These are phyloP conservation scores for Pyralis farinalis DNA, from an alignment of 2,888 invertebrate genomes.

Conservation along the genomic window DNA sequence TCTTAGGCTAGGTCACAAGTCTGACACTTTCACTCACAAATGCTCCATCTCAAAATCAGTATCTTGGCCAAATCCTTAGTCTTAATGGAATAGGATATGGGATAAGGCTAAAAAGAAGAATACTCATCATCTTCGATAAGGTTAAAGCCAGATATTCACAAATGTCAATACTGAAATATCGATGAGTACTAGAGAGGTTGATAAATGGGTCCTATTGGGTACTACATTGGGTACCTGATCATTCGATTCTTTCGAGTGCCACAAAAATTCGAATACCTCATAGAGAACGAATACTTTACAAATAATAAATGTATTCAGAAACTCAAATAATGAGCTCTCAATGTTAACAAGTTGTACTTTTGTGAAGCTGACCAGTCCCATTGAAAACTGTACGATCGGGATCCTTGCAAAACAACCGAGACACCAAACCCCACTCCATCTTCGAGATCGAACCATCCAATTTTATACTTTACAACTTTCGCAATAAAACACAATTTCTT, in stretches of 20 bases:
- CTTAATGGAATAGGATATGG: too few relatives aligned
- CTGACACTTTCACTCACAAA: too few relatives aligned
- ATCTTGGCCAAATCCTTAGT: too few relatives aligned
- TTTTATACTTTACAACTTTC: constrained; percentile 13
- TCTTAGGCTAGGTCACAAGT: too few relatives aligned
- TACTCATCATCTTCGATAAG: too few relatives aligned
- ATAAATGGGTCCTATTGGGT: too few relatives aligned
- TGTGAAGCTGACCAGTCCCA: constrained; percentile 39
- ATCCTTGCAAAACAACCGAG: constrained; percentile 27
- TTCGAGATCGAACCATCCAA: constrained; percentile 14
- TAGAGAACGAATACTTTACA: constrained; percentile 1
- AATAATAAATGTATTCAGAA: constrained; percentile 3
- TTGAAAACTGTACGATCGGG: constrained; percentile 22
- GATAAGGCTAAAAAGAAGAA: too few relatives aligned
- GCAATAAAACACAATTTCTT: constrained; percentile 5
- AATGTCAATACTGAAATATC: too few relatives aligned
- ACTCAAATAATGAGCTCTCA: constrained; percentile 3
- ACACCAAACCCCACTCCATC: constrained; percentile 14
- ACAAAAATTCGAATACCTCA: background rate
- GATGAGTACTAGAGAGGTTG: too few relatives aligned
- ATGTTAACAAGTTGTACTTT: background rate
- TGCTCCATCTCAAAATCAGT: too few relatives aligned
- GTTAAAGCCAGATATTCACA: too few relatives aligned
- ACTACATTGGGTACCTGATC: too few relatives aligned
- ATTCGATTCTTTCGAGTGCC: background rate